A percentile compares a stretch with the other conserved stretches of the same genome.
Evolutionary conservation across 2,888 invertebrate species (phyloP).

Genomic region (Serrognathus titanus): DNA sequence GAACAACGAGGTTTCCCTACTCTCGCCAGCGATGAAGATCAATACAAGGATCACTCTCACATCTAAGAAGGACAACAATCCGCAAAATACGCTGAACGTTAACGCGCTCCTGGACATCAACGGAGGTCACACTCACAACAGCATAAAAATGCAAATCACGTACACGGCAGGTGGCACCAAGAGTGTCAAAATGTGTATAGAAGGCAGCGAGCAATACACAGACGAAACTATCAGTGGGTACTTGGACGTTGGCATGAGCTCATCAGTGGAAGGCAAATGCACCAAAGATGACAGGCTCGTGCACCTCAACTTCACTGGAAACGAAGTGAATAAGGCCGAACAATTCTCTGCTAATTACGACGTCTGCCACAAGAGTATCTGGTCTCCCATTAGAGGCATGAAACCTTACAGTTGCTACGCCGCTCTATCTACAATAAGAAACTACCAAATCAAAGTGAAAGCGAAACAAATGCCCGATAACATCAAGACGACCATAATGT

Average conservation of each 20-base stretch:
- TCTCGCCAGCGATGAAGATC: slow-evolving; percentile 27
- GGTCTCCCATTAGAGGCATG: slow-evolving; percentile 28
- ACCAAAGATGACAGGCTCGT: slow-evolving; percentile 37
- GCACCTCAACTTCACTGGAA: slow-evolving; percentile 37
- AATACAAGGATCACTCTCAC: slow-evolving; percentile 36
- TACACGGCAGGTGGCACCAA: slow-evolving; percentile 33
- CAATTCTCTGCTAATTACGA: slow-evolving; percentile 29
- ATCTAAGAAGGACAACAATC: slow-evolving; percentile 36
- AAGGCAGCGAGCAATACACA: slow-evolving; percentile 37
- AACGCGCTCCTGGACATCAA: slow-evolving; percentile 35
- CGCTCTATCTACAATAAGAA: slow-evolving; percentile 39
- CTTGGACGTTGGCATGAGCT: slow-evolving; percentile 36
- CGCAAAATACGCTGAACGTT: slow-evolving; percentile 40
- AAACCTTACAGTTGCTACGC: slow-evolving; percentile 30
- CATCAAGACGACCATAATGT: slow-evolving; percentile 20
- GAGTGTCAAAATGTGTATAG: slow-evolving; percentile 44
- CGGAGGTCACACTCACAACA: slow-evolving; percentile 36
- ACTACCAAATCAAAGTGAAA: slow-evolving; percentile 38
- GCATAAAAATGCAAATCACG: slow-evolving; percentile 33
- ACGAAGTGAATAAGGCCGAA: slow-evolving; percentile 41
- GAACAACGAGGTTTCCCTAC: slow-evolving; percentile 18
- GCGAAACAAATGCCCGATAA: slow-evolving; percentile 35
- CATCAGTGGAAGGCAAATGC: slow-evolving; percentile 39
- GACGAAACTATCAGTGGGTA: slow-evolving; percentile 36
- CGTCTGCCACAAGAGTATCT: slow-evolving; percentile 28